A percentile compares a stretch with the other conserved stretches of the same genome.
Evolutionary conservation across 2,888 invertebrate genomes (phyloP).

Genomic region (Coleophora deauratella): DNA sequence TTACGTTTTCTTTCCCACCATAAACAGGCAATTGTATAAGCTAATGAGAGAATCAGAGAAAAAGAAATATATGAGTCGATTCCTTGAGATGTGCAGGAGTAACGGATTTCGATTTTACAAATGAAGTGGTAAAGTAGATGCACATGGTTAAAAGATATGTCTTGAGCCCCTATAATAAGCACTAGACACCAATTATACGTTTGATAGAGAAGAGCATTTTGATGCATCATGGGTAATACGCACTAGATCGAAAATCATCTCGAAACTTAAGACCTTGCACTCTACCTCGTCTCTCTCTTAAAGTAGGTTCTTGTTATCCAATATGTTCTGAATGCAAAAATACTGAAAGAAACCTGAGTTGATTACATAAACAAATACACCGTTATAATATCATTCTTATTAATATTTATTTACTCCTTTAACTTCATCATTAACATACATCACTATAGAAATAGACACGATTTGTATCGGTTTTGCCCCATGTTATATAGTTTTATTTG

Average conservation of each 20-base stretch:
- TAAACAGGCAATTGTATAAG: constrained; percentile 61
- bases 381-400: constrained; percentile 4
- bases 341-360: neutral
- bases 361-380: constrained; percentile 8
- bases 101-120: constrained; percentile 53
- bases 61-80: constrained; percentile 54
- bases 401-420: neutral
- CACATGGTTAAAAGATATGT: constrained; percentile 17
- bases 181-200: constrained; percentile 27
- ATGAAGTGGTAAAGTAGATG: constrained; percentile 59
- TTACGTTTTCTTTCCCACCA: constrained; percentile 43
- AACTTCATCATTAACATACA: constrained; percentile 4
- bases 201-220: no score
- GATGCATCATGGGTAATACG: constrained; percentile 13
- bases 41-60: constrained; percentile 56
- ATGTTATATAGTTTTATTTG: constrained; percentile 15
- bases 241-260: neutral
- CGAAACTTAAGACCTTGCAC: no score
- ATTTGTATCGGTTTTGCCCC: constrained; percentile 20
- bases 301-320: no score
- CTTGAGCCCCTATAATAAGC: constrained; percentile 28
- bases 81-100: constrained; percentile 57
- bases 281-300: no score
- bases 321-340: constrained; percentile 66
- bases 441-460: neutral